Base-by-base conservation (phyloP, 2,113 vertebrate genomes). In the Rhinolophus ferrumequinum region DNA sequence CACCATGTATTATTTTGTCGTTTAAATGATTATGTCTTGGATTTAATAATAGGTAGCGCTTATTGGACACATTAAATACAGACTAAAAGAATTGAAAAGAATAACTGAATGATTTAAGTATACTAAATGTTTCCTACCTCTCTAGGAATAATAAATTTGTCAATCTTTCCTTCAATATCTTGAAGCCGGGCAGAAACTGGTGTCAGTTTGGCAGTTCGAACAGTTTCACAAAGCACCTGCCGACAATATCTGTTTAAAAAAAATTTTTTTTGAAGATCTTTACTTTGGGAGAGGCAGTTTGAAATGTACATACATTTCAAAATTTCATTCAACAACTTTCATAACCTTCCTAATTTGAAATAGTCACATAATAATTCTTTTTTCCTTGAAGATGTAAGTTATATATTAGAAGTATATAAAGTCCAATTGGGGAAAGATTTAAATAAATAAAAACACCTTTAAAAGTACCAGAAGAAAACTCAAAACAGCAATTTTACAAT, bases 221-320 rank as follows among this genome's bases (percentile, higher is more conserved):
- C 99, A 0, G 99, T 99, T 98, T 99, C 99, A 69, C 99, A 99
- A 77, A 99, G 98, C 4, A 99, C 99, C 77, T 99, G 99, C 83
- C 98, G 99, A 97, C 99, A 99, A 98, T 99, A 99, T 97, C 99
- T 99, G 97, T 97, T 98, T 95, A 18, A 93, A 96, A 80, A 87
- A 58, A 83, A 14, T 2, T 41, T 92, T 88, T 66, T 94, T 76
- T 52, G 12, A 70, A 88, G 22, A 92, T 60, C 8, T 72, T 60
- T 76, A 87, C 35, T 90, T 52, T 88, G 33, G 47, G 15, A 89
- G n/a, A 88, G 24, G 28, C 33, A 76, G 11, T 87, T 52, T 72
- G 73, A 93, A 88, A 80, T 52, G 50, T 90, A 82, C 5, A 33
- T 33, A 79, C 21, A 90, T 83, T 90, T 52, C 47, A 14, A 93